Evolutionary conservation across 2,797 vertebrate genomes (phyloP).

Genomic region (Leucoraja ocellata): DNA sequence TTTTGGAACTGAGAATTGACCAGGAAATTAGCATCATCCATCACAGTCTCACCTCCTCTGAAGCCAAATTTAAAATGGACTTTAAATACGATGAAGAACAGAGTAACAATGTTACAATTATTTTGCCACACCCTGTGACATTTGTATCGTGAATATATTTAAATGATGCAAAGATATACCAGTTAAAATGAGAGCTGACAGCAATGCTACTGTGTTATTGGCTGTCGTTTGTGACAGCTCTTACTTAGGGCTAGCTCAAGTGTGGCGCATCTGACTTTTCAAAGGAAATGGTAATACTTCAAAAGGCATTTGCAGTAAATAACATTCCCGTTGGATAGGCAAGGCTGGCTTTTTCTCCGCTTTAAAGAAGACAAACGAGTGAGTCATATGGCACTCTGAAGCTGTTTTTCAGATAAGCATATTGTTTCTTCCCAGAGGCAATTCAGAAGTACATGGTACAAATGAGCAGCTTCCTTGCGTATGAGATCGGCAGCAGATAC

Average conservation of each 20-base stretch:
- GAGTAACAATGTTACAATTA: background rate
- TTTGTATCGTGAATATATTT: constrained; percentile 13
- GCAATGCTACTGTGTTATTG: background rate
- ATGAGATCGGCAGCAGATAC: constrained; percentile 35
- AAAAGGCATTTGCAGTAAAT: constrained; percentile 28
- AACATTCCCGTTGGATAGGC: constrained; percentile 34
- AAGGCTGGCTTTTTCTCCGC: constrained; percentile 10
- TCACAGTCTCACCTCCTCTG: background rate
- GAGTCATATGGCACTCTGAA: constrained; percentile 6
- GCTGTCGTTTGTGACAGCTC: background rate
- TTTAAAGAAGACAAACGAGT: constrained; percentile 37
- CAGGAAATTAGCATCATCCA: too few species aligned
- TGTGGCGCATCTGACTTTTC: constrained; percentile 27
- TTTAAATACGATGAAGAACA: background rate
- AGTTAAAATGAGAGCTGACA: background rate
- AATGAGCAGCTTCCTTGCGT: constrained; percentile 31
- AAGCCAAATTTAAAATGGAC: background rate
- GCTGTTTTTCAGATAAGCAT: constrained; percentile 34
- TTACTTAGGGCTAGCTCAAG: constrained; percentile 26
- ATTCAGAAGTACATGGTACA: constrained; percentile 7
- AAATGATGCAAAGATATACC: background rate
- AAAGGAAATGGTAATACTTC: constrained; percentile 20
- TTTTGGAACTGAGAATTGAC: too few species aligned
- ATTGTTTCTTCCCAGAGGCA: constrained; percentile 38
- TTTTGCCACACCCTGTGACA: background rate